These are phyloP conservation scores for Callyntrura sp. DNA, from an alignment of 2,888 invertebrate genomes.

Conservation along the genomic window DNA sequence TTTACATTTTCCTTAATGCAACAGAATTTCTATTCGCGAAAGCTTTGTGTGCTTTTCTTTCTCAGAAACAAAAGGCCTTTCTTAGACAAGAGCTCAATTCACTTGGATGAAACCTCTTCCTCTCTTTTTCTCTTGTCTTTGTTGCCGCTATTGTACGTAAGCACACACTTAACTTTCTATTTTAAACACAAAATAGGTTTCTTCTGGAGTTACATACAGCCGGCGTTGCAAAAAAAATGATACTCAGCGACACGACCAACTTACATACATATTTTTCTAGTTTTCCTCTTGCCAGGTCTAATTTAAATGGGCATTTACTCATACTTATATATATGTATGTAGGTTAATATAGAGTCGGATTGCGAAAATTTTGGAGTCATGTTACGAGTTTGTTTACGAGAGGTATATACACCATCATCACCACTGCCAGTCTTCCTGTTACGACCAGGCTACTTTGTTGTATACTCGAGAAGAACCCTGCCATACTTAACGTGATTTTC, in stretches of 20 bases:
- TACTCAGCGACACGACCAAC: neutral
- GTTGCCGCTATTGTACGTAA: no score
- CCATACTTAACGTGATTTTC: neutral
- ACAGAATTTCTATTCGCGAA: constrained; percentile 46
- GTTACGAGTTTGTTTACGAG: neutral
- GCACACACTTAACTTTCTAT: no score
- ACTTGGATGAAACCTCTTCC: neutral
- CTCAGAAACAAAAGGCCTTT: constrained; percentile 32
- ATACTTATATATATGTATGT: no score
- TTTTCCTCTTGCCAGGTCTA: neutral
- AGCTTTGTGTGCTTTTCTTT: neutral
- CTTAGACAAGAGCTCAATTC: neutral
- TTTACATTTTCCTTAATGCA: constrained; percentile 50
- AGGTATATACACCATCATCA: neutral
- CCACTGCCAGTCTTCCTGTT: neutral
- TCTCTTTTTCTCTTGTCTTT: neutral
- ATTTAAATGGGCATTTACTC: no score
- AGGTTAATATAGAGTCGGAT: neutral
- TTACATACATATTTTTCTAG: neutral
- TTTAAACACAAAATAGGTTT: neutral
- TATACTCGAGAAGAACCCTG: neutral
- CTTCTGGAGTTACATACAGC: neutral
- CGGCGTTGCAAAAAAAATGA: neutral
- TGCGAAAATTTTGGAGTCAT: neutral
- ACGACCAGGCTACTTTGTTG: neutral